Evolutionary conservation across 2,797 vertebrate genomes (phyloP), one percentile per base, ranked within the genome.

Genomic region (Okamejei kenojei): DNA sequence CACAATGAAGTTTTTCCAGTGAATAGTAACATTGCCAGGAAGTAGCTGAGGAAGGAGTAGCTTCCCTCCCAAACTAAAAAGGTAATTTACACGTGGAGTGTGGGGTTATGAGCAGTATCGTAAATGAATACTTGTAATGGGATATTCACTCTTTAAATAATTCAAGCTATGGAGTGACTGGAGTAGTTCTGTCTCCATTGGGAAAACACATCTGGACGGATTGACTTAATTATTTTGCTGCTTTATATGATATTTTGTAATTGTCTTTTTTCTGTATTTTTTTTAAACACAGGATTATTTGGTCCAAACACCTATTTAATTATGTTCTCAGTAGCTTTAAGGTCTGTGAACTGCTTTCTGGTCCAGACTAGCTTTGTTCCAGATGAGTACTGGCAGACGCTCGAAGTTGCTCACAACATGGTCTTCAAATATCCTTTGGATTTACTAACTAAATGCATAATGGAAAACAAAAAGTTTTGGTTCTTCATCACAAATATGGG

Each of bases 331-430:
- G 93, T 98, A 93, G 93, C 93, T 0, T 96, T 98, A 93, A 97
- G 99, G 84, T 93, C 97, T 13, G 93, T 97, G 26, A 99, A 99
- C 96, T 99, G 98, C 95, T 86, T 97, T 94, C 96, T 99, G 94
- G 98, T 99, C 19, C 98, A 96, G 95, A 98, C 97, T 94, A 99
- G 97, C 95, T 99, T 99, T 79, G 98, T 99, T 93, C 99, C 98
- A 0, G 99, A 99, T 95, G 99, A 99, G 94, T 99, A 99, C 94
- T 99, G 99, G 99, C 99, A 99, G 96, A 97, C 97, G 3, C 96
- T 99, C 90, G 99, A 99, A 95, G 97, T 99, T 15, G 97, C 99
- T 71, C 99, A 99, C 95, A 97, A 94, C 17, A 97, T 98, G 97
- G 98, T 97, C 94, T 99, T 99, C 95, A 94, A 95, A 98, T 99